Base-by-base conservation (phyloP, 2,797 vertebrate genomes). In the Cheirogaleus major region DNA sequence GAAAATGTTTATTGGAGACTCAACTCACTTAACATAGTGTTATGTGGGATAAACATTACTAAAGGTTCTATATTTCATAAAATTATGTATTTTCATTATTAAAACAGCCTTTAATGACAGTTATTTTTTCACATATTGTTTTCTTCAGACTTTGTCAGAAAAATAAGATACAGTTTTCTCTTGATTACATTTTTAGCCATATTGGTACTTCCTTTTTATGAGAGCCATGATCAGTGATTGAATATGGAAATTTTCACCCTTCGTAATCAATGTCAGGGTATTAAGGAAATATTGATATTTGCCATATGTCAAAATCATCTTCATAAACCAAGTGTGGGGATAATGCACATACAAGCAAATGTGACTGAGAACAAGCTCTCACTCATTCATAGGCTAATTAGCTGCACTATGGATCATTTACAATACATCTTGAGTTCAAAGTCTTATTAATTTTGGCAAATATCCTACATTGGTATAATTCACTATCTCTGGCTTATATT, bases 401-500 rank as follows among this genome's bases (percentile, higher is more conserved):
- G 35, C 32, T 69, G 65, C 14, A 70, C 14, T 20, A 22, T 1
- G 23, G 59, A 63, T 57, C 18, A 76, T 65, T 52, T 43, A 22
- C 32, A 83, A 57, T 88, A 67, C 91, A 70, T 69, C n/a, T 80
- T 50, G n/a, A 97, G 52, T 89, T 80, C 48, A 67, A 91, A 50
- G 4, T 83, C 59, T 55, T 81, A 38, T 20, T 25, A n/a, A 79
- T 43, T 59, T 69, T 85, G 67, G 45, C 43, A 75, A 83, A 80
- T 50, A 30, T 27, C 30, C 23, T 41, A 38, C 25, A 65, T 11
- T 78, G 72, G 85, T 55, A 89, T 23, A 70, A 52, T 43, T 70
- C 48, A 57, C 22, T 83, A 50, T 35, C 67, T 89, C 45, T 78
- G 79, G 59, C 23, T 96, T 91, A 87, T 17, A 75, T 75, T 50